phyloP scores from a whole-genome alignment of 2,113 vertebrate genomes.

The Bostrychus sinensis region DNA sequence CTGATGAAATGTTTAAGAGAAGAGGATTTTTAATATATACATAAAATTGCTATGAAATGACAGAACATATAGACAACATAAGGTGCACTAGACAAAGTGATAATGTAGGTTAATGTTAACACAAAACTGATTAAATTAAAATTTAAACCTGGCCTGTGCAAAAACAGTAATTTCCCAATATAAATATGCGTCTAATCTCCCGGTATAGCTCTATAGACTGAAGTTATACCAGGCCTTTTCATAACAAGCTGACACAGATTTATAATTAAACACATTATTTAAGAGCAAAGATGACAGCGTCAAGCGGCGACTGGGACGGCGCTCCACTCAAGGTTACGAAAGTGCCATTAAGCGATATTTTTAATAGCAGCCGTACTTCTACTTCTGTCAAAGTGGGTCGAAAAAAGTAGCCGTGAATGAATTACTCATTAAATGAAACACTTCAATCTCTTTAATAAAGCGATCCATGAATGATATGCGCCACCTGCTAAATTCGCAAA shows the following conservation, averaged over 20 bases:
- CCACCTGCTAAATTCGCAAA: constrained; percentile 69
- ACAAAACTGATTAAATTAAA: no score
- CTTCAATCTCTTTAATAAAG: constrained; percentile 69
- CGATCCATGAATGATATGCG: constrained; percentile 62
- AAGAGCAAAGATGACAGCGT: constrained; percentile 11
- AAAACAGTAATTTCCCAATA: no score
- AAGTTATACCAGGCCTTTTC: not conserved
- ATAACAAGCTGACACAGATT: constrained; percentile 9
- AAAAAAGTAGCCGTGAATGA: constrained; percentile 67
- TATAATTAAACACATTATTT: constrained; percentile 49
- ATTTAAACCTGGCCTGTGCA: no score
- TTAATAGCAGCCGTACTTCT: constrained; percentile 10
- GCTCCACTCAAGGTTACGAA: constrained; percentile 47
- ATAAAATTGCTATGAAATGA: no score
- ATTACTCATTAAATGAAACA: constrained; percentile 73
- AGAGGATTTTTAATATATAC: no score
- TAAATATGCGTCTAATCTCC: no score
- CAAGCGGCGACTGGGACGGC: not conserved
- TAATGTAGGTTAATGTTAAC: no score
- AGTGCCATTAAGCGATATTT: constrained; percentile 39
- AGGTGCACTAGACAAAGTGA: no score
- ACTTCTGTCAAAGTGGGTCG: constrained; percentile 69
- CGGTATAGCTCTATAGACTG: not conserved
- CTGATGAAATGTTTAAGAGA: no score
- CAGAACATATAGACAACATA: no score